Evolutionary conservation across 2,113 vertebrate species (phyloP).

Genomic region (Probosciger aterrimus): DNA sequence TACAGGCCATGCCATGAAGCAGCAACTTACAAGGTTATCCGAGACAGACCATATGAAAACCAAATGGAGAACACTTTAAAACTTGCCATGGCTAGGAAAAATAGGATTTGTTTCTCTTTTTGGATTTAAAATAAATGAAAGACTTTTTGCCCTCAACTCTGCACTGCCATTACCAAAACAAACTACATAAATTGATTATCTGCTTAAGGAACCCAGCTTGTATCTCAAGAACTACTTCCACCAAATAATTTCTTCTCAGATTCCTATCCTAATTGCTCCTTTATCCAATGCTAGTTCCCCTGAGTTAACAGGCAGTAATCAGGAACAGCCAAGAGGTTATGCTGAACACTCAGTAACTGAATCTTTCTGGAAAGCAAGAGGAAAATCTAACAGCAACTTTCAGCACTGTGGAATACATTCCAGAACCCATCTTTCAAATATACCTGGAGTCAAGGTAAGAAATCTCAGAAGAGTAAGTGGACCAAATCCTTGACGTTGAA

Average conservation of each 20-base stretch:
- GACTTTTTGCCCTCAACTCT: not conserved
- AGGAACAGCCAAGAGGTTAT: not conserved
- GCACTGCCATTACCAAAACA: not conserved
- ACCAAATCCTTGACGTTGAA: not conserved
- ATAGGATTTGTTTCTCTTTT: not conserved
- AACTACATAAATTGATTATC: not conserved
- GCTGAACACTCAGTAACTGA: not conserved
- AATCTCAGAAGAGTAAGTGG: not conserved
- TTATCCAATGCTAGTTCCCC: not conserved
- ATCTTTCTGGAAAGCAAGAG: not conserved
- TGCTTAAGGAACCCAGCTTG: not conserved
- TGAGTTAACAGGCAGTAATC: not conserved
- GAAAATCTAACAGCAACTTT: not conserved
- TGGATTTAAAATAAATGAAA: not conserved
- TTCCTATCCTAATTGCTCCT: not conserved
- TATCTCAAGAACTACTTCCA: not conserved
- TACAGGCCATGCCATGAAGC: not conserved
- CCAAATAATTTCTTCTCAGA: not conserved
- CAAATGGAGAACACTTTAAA: not conserved
- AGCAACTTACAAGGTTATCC: not conserved
- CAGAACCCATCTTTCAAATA: not conserved
- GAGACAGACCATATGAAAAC: not conserved
- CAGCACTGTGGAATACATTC: not conserved
- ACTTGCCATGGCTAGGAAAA: not conserved
- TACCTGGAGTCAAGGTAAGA: not conserved